Evolutionary conservation across 2,797 vertebrate species (phyloP), one percentile per base, ranked within the genome.

Genomic region (Hydrolagus colliei): DNA sequence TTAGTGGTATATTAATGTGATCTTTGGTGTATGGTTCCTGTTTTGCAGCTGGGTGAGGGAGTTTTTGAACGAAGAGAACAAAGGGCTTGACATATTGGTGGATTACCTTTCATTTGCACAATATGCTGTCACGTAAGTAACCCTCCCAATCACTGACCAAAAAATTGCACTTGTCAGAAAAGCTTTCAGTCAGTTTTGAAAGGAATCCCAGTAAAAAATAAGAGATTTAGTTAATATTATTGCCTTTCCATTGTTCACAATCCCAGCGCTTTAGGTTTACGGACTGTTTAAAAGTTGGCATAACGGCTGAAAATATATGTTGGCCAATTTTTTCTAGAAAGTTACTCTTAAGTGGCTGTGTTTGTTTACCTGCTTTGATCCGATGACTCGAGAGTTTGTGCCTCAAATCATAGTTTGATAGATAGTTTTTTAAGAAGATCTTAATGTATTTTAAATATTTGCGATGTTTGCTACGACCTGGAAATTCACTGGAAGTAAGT

Each of bases 51-150:
- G 97, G 97, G 97, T 98, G 86, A 93, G 97, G 90, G 97, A 99
- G 90, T 99, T 99, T 92, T 93, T 99, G 87, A 98, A 98, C 4
- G 98, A 98, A 88, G 96, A 97, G 88, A 98, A 99, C 88, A 95
- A 96, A 90, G 98, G 98, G 68, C 93, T 99, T 79, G 97, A 98
- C 76, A 95, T 99, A 1, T 92, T 99, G 86, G 98, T 99, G 86
- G 97, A 99, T 85, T 99, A 99, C 88, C 92, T 99, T 73, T 99
- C 97, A 0, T 99, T 99, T 41, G 97, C 98, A 11, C 98, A 99
- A 89, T 99, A 97, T 0, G 97, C 97, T 0, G 97, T 98, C 90
- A 98, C 97, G 97, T 98, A 90, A 97, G 98, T 98, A 89, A 62
- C 16, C n/a, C 35, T 85, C 61, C 41, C 63, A 52, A 73, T 68